A percentile compares a stretch with the other conserved stretches of the same genome.
Conservation (phyloP, 2,797 vertebrate genomes). For the Alcedo atthis region DNA sequence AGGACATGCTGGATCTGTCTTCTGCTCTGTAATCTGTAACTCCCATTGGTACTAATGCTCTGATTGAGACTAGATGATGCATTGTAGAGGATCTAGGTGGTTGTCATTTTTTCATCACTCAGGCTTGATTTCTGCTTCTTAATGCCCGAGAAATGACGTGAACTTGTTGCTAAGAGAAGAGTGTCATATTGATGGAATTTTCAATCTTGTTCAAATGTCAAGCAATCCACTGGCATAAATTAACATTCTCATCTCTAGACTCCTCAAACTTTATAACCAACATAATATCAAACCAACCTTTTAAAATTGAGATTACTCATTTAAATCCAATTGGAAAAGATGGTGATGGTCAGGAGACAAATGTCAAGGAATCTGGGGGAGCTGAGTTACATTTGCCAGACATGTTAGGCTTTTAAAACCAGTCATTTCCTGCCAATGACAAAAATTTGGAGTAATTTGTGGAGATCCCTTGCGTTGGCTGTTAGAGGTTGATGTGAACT, state of each 20-base stretch:
- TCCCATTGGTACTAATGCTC: background rate
- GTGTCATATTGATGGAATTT: constrained; percentile 25
- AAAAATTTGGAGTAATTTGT: background rate
- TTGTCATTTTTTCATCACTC: background rate
- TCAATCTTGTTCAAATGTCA: constrained; percentile 64
- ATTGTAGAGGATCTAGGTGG: fast-evolving
- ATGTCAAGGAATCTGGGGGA: constrained; percentile 9
- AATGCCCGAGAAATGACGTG: constrained; percentile 31
- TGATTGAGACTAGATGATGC: background rate
- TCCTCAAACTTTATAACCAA: constrained; percentile 27
- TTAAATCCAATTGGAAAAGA: constrained; percentile 22
- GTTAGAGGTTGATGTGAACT: constrained; percentile 32
- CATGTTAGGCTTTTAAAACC: constrained; percentile 1
- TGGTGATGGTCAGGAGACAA: constrained; percentile 4
- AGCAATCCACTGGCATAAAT: constrained; percentile 46
- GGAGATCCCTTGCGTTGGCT: background rate
- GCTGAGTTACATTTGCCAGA: constrained; percentile 14
- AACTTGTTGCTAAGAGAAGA: constrained; percentile 30
- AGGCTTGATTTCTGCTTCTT: background rate
- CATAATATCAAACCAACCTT: constrained; percentile 63
- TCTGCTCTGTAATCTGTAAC: background rate
- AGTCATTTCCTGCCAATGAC: constrained; percentile 3
- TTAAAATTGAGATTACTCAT: constrained; percentile 54
- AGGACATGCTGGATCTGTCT: background rate
- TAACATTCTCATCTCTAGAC: constrained; percentile 46